Evolutionary conservation across 1,140 invertebrate genomes (phyloP).

Genomic region (Temnothorax curvispinosus): DNA sequence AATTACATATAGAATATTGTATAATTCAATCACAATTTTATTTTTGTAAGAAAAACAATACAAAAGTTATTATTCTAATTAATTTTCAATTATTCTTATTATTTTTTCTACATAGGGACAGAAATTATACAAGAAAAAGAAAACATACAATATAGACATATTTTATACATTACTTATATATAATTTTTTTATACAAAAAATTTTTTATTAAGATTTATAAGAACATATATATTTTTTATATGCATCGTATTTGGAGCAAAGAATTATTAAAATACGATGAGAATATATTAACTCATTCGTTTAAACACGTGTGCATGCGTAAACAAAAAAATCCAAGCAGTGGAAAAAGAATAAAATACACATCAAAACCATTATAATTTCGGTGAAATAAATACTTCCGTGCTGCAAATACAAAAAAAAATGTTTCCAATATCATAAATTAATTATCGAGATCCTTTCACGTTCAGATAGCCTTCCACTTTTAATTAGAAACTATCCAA

Average conservation of each 20-base stretch:
- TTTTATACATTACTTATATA: no score
- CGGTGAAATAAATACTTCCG: background rate
- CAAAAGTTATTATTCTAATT: no score
- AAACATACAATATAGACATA: no score
- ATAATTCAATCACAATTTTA: no score
- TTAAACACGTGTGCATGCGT: background rate
- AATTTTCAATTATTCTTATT: no score
- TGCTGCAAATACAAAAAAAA: background rate
- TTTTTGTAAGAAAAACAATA: no score
- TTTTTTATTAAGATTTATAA: background rate
- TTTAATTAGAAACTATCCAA: background rate
- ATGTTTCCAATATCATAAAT: background rate
- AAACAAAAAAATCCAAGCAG: conserved; percentile 33
- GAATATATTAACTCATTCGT: background rate
- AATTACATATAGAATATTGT: no score
- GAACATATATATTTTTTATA: background rate
- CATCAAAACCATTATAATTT: background rate
- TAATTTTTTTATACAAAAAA: no score
- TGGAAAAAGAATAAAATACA: background rate
- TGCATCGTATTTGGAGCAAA: background rate
- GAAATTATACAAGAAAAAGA: no score
- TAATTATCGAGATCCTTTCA: background rate
- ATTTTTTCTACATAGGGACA: no score
- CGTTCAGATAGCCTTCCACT: background rate
- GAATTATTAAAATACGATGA: background rate